Evolutionary conservation across 1,140 invertebrate species (phyloP).

Genomic region (Drosophila kanapiae): DNA sequence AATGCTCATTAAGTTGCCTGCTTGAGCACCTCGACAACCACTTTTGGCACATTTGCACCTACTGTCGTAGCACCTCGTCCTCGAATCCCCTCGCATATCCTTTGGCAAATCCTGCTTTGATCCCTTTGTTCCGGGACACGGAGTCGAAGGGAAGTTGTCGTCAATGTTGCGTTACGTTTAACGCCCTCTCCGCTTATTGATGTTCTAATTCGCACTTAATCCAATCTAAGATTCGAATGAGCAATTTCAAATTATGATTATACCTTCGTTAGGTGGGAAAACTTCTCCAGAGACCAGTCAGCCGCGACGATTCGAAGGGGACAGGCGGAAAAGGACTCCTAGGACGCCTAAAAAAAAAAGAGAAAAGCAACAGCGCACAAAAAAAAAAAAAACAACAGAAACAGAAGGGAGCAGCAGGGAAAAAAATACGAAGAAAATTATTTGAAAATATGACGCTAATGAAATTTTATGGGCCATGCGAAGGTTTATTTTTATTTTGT

Average conservation of each 20-base stretch:
- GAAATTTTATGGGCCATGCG: constrained; percentile 83
- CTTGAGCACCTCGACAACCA: constrained; percentile 69
- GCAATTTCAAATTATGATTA: constrained; percentile 84
- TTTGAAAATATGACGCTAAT: constrained; percentile 84
- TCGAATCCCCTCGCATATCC: constrained; percentile 15
- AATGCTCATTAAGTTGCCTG: constrained; percentile 70
- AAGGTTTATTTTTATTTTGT: constrained; percentile 83
- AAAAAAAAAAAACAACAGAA: constrained; percentile 39
- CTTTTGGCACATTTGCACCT: constrained; percentile 80
- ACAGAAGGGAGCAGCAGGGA: constrained; percentile 26
- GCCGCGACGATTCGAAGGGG: constrained; percentile 63
- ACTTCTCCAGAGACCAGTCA: constrained; percentile 67
- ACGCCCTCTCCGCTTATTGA: constrained; percentile 69
- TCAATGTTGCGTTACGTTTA: constrained; percentile 76
- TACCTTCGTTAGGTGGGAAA: constrained; percentile 64
- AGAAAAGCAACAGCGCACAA: constrained; percentile 41
- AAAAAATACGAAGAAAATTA: constrained; percentile 78
- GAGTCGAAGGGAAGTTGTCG: constrained; percentile 47
- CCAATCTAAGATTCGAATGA: constrained; percentile 84
- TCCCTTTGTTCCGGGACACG: constrained; percentile 54
- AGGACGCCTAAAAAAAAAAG: constrained; percentile 57
- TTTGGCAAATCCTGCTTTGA: constrained; percentile 72
- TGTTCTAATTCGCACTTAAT: constrained; percentile 83
- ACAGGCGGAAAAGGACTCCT: constrained; percentile 39
- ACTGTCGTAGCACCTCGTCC: constrained; percentile 1